Conservation (phyloP, 2,797 vertebrate genomes). For the Anomalospiza imberbis region DNA sequence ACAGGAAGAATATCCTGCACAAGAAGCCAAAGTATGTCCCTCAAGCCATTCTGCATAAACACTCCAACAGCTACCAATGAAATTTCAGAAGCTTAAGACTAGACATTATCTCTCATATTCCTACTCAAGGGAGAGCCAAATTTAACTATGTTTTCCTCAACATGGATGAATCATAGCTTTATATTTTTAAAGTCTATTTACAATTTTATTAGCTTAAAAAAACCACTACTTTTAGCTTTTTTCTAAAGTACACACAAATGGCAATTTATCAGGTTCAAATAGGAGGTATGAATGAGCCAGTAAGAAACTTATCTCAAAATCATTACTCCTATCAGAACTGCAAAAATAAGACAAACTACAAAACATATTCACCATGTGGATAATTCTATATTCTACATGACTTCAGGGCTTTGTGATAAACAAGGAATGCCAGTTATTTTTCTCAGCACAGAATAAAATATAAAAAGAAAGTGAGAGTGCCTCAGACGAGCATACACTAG, state of each 20-base stretch:
- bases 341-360: neutral
- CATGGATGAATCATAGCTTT: neutral
- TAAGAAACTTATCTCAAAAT: neutral
- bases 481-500: neutral
- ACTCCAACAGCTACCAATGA: neutral
- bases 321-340: neutral
- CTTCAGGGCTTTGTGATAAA: neutral
- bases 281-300: neutral
- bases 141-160: neutral
- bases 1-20: neutral
- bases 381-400: neutral
- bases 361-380: neutral
- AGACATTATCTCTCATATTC: neutral
- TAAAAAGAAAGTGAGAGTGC: slow-evolving; percentile 28
- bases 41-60: neutral
- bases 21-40: neutral
- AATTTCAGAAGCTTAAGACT: neutral
- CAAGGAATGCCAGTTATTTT: neutral
- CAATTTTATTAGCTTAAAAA: neutral
- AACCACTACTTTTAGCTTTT: neutral
- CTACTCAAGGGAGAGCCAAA: neutral
- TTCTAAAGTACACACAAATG: neutral
- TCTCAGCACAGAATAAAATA: neutral
- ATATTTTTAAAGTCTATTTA: neutral
- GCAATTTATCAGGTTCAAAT: neutral